Base-by-base conservation (phyloP, 1,140 invertebrate genomes). In the Berghia stephanieae region DNA sequence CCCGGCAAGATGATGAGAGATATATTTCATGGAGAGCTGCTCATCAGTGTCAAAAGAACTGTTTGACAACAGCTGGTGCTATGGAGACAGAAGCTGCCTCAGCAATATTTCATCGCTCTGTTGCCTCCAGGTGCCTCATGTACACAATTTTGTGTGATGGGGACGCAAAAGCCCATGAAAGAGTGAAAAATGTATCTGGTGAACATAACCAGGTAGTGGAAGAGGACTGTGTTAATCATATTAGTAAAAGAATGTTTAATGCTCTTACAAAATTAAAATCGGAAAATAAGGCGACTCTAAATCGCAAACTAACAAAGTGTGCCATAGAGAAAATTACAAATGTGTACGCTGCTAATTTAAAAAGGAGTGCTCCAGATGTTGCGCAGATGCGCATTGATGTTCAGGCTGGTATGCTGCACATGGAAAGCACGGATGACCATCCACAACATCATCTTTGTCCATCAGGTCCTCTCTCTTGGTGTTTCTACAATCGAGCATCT, bases 191-290 rank as follows among this genome's bases (percentile, higher is more conserved):
- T 27, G 27, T 10, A 24, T n/a, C n/a, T n/a, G 27, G 18, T 27
- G 10, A 63, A 10, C 18, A 63, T 27, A 16, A 24, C 34, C 10
- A 10, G 27, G 57, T 63, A 10, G 18, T 16, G 27, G 34, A 63
- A 31, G 57, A 63, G 34, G 57, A 63, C 27, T 63, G 57, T 27
- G 27, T 63, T 24, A 63, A 63, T 27, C 57, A 63, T 63, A 63
- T 63, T 8, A 31, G 10, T 8, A 63, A 63, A 31, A 16, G 57
- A 8, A 63, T 63, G 27, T 63, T 16, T 31, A 63, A 63, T 27
- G 10, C 10, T 8, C 34, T 63, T 24, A 31, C 18, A 63, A 13
- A 31, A 16, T 13, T 16, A 68, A 68, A 68, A 40, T 36, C 10
- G 16, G 10, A 13, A 18, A 40, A 68, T 38, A 68, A 68, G 66